phyloP scores from a whole-genome alignment of 2,888 invertebrate genomes.

The Pseudanteris insignis region DNA sequence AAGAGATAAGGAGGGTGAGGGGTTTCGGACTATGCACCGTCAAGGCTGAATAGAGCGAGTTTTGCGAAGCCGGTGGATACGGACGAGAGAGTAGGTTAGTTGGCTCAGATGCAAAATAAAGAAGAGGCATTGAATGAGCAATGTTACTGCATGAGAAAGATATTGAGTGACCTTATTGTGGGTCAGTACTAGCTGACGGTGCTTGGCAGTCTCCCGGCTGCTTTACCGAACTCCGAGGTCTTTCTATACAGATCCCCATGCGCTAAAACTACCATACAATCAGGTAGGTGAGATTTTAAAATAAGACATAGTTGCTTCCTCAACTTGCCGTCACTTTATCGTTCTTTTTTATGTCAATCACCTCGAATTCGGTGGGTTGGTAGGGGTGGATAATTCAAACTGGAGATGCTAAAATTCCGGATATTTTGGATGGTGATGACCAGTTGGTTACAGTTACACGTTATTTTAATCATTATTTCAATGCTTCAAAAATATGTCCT shows the following conservation, averaged over 20 bases:
- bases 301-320: slow-evolving; percentile 33
- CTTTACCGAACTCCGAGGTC: slow-evolving; percentile 62
- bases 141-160: slow-evolving; percentile 59
- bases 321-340: slow-evolving; percentile 27
- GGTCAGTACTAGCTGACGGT: slow-evolving; percentile 60
- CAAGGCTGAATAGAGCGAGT: slow-evolving; percentile 53
- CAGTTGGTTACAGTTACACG: too few relatives aligned
- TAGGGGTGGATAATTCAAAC: slow-evolving; percentile 4
- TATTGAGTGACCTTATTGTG: slow-evolving; percentile 66
- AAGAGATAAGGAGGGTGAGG: slow-evolving; percentile 30
- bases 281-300: slow-evolving; percentile 55
- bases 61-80: slow-evolving; percentile 49
- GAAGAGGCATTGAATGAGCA: slow-evolving; percentile 55
- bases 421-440: too few relatives aligned
- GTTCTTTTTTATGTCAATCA: slow-evolving; percentile 8
- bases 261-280: slow-evolving; percentile 44
- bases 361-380: slow-evolving; percentile 6
- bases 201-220: slow-evolving; percentile 52
- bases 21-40: slow-evolving; percentile 47
- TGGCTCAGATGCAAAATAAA: slow-evolving; percentile 54
- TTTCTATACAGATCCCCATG: slow-evolving; percentile 49
- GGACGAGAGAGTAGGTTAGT: slow-evolving; percentile 61
- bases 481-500: too few relatives aligned
- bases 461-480: too few relatives aligned
- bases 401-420: too few relatives aligned